Evolutionary conservation across 1,140 invertebrate genomes (phyloP).

Genomic region (Heliconius hewitsoni): DNA sequence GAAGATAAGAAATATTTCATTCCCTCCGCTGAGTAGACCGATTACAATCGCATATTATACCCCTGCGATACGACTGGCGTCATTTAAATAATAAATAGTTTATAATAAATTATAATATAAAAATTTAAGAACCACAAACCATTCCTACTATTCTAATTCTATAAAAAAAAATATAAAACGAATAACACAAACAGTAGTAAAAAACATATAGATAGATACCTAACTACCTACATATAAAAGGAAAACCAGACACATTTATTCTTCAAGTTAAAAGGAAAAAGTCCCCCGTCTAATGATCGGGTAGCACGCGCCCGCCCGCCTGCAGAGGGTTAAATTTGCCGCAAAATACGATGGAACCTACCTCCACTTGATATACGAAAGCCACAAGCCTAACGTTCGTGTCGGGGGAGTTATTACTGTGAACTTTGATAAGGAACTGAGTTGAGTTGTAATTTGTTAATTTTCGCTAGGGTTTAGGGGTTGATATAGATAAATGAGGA

Average conservation of each 20-base stretch:
- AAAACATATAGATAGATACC: no score
- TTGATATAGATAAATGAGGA: neutral
- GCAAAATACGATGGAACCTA: neutral
- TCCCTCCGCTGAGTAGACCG: no score
- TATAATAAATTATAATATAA: no score
- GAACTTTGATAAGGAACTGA: neutral
- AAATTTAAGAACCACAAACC: no score
- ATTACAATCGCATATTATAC: no score
- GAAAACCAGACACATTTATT: conserved; percentile 29
- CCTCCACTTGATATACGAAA: neutral
- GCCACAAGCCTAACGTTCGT: neutral
- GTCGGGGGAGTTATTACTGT: neutral
- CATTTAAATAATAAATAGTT: no score
- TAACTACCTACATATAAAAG: neutral
- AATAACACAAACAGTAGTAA: neutral
- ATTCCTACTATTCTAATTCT: neutral
- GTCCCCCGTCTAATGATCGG: conserved; percentile 18
- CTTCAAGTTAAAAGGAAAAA: conserved; percentile 24
- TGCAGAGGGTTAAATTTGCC: conserved; percentile 11
- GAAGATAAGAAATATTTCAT: no score
- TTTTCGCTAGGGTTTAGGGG: neutral
- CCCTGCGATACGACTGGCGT: no score
- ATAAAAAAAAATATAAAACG: neutral
- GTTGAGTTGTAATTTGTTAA: conserved; percentile 3
- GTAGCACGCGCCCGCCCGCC: conserved; percentile 15